Base-by-base conservation (phyloP, 1,140 invertebrate species). In the Penaeus vannamei region DNA sequence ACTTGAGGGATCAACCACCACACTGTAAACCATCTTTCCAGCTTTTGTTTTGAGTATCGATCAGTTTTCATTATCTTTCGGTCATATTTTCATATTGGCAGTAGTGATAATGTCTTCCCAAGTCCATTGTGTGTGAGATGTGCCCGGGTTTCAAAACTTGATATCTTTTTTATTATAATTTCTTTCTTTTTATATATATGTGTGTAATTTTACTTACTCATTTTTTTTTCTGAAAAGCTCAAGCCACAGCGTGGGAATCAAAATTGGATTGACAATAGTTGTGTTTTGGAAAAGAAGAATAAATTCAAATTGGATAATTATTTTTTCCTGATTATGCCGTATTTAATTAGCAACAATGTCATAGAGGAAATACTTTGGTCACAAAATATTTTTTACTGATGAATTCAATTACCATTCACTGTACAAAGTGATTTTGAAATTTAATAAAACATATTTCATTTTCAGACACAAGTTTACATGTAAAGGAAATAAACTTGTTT, bases 401-500 rank as follows among this genome's bases (percentile, higher is more conserved):
- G 81, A 84, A 89, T 80, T 79, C 42, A 81, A 64, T 26, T 62
- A 79, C 60, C 66, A 79, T 89, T 89, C 83, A 89, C 87, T 89
- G 87, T 89, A 89, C 87, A 89, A 89, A 89, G 87, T 89, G 87
- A 89, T 89, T 89, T 89, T 84, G 77, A 89, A 84, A 84, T 53
- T 53, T 53, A 53, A 53, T 53, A 84, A 84, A 79, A 72, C 77
- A 84, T 89, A 89, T 77, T 84, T 89, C 82, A 84, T 84, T 80
- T 86, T 82, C 81, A 84, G 87, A 89, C 86, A 77, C 81, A 89
- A 84, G 87, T 89, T 84, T 89, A 89, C 87, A 89, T 89, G 87
- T 89, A 89, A 89, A 89, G 87, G 59, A 84, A 89, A 89, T 89
- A 89, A 89, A 89, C 62, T 89, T 89, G 87, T 89, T 89, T 89